Percentiles rank a stretch among this genome's conserved stretches.
Conservation (phyloP, 2,888 invertebrate species). For the Tenthredo notha region DNA sequence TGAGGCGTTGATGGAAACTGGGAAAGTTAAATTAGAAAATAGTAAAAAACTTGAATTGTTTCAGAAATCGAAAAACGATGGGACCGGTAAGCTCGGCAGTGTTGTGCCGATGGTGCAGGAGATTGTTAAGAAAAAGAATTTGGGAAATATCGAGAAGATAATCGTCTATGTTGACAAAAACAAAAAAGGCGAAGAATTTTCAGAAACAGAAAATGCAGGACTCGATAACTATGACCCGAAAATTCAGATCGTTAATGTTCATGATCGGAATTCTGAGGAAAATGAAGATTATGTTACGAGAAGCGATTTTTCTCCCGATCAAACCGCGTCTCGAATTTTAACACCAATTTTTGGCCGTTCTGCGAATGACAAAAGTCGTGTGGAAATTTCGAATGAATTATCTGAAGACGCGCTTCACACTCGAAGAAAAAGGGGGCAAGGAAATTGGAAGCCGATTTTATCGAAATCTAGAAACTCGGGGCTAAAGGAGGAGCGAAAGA, state of each 20-base stretch:
- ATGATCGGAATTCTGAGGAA: background rate
- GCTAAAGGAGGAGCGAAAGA: background rate
- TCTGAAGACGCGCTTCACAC: background rate
- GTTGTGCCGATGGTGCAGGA: constrained; percentile 55
- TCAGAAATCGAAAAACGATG: background rate
- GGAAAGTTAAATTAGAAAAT: background rate
- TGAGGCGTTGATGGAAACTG: background rate
- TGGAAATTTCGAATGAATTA: background rate
- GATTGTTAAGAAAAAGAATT: constrained; percentile 60
- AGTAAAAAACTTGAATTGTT: background rate
- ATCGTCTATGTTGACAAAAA: constrained; percentile 64
- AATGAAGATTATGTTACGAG: background rate
- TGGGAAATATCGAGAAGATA: constrained; percentile 63
- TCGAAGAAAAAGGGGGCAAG: background rate
- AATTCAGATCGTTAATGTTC: background rate
- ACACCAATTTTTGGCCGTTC: too few relatives aligned
- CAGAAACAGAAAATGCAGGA: background rate
- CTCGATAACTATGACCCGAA: background rate
- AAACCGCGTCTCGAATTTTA: too few relatives aligned
- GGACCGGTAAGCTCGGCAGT: background rate
- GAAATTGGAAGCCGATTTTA: background rate
- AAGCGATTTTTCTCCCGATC: too few relatives aligned
- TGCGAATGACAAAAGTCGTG: background rate
- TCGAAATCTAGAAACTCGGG: background rate
- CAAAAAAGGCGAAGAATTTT: constrained; percentile 45